Percentiles rank a stretch among this genome's conserved stretches.
These are phyloP conservation scores for Psittacula derbiana DNA, from an alignment of 2,797 vertebrate genomes.

Conservation along the genomic window DNA sequence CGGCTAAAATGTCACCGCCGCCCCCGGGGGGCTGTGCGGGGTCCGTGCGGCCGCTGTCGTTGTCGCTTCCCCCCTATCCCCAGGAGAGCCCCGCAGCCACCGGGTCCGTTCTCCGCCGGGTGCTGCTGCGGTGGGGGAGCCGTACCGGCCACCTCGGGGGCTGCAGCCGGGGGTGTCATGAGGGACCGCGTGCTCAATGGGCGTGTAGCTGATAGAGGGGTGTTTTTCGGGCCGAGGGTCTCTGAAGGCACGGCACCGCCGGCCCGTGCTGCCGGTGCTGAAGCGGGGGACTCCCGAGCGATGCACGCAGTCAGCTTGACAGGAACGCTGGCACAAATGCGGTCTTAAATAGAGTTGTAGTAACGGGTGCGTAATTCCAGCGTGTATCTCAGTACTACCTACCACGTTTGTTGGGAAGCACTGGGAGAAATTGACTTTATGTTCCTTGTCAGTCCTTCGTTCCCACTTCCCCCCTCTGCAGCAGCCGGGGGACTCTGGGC, in stretches of 20 bases:
- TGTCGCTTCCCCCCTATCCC: neutral
- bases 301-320: rapidly evolving
- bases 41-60: neutral
- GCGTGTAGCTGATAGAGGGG: neutral
- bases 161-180: neutral
- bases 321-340: rapidly evolving
- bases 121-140: neutral
- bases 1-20: neutral
- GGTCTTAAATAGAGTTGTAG: rapidly evolving
- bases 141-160: neutral
- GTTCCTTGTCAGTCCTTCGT: rapidly evolving
- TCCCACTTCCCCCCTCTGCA: rapidly evolving
- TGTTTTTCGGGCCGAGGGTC: neutral
- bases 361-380: neutral
- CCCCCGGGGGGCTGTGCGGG: neutral
- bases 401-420: neutral
- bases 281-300: rapidly evolving
- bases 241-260: neutral
- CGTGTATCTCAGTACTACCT: rapidly evolving
- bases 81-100: no score
- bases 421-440: rapidly evolving
- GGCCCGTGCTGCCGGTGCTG: neutral
- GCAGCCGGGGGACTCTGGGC: neutral
- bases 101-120: neutral
- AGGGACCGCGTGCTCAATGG: rapidly evolving